Conservation (phyloP, 2,113 vertebrate species). For the Otis tarda region DNA sequence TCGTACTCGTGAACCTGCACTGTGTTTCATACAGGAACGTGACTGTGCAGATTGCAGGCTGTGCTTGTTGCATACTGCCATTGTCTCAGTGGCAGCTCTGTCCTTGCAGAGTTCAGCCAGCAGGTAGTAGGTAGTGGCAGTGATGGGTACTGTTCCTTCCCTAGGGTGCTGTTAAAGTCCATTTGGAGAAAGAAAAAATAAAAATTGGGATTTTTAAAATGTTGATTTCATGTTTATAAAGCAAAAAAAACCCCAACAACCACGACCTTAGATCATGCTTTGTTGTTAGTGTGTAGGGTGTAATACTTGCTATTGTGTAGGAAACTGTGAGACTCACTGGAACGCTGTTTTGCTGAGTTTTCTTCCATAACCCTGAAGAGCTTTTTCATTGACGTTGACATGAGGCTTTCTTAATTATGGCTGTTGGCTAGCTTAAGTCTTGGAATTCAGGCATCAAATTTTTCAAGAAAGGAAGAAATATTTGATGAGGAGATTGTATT, state of each 20-base stretch:
- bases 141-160: background rate
- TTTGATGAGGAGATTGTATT: background rate
- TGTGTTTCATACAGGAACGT: rapidly evolving
- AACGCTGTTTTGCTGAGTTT: background rate
- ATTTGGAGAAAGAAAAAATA: background rate
- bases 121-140: background rate
- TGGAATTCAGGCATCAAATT: background rate
- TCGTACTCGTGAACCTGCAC: background rate
- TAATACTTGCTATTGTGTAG: background rate
- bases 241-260: background rate
- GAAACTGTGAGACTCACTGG: background rate
- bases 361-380: background rate
- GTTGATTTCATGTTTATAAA: background rate
- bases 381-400: background rate
- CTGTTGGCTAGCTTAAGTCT: background rate
- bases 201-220: background rate
- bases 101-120: background rate
- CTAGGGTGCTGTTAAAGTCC: background rate
- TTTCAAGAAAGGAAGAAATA: background rate
- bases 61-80: rapidly evolving
- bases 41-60: background rate
- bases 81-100: background rate
- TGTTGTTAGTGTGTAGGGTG: background rate
- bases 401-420: background rate
- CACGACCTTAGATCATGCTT: background rate